A percentile compares a stretch with the other conserved stretches of the same genome.
These are phyloP conservation scores for Lethenteron camtschaticum DNA, from an alignment of 2,113 vertebrate species.

Conservation along the genomic window DNA sequence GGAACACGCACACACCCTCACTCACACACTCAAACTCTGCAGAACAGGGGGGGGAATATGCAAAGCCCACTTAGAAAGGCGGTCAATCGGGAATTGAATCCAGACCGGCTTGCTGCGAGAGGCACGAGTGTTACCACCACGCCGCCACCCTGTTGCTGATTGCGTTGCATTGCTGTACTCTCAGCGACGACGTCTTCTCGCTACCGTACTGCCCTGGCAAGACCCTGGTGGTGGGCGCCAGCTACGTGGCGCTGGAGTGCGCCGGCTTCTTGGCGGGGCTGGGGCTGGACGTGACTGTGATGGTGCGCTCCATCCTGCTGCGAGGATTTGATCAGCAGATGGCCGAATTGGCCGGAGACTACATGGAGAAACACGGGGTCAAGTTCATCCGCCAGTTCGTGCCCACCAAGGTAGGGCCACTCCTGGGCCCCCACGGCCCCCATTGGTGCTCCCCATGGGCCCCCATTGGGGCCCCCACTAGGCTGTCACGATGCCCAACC, in stretches of 20 bases:
- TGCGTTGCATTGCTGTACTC: slow-evolving; percentile 1
- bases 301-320: slow-evolving; percentile 78
- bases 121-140: too few relatives aligned
- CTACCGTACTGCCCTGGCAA: slow-evolving; percentile 68
- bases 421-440: too few relatives aligned
- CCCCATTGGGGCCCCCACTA: too few relatives aligned
- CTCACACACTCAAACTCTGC: slow-evolving; percentile 1
- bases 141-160: too few relatives aligned
- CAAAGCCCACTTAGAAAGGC: background rate
- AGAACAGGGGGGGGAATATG: background rate
- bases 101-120: too few relatives aligned
- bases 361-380: slow-evolving; percentile 59
- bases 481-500: too few relatives aligned
- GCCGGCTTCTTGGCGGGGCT: slow-evolving; percentile 70
- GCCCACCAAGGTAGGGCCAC: slow-evolving; percentile 35
- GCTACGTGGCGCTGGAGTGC: slow-evolving; percentile 80
- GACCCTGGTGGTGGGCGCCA: slow-evolving; percentile 70
- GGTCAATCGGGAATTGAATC: too few relatives aligned
- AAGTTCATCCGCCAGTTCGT: slow-evolving; percentile 59
- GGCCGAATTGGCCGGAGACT: slow-evolving; percentile 49
- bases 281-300: slow-evolving; percentile 64
- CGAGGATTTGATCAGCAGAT: slow-evolving; percentile 88
- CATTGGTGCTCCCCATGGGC: too few relatives aligned
- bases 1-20: background rate
- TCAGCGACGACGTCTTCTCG: slow-evolving; percentile 80